Evolutionary conservation across 2,888 invertebrate species (phyloP), one percentile per base, ranked within the genome.

Genomic region (Philereme vetulata): DNA sequence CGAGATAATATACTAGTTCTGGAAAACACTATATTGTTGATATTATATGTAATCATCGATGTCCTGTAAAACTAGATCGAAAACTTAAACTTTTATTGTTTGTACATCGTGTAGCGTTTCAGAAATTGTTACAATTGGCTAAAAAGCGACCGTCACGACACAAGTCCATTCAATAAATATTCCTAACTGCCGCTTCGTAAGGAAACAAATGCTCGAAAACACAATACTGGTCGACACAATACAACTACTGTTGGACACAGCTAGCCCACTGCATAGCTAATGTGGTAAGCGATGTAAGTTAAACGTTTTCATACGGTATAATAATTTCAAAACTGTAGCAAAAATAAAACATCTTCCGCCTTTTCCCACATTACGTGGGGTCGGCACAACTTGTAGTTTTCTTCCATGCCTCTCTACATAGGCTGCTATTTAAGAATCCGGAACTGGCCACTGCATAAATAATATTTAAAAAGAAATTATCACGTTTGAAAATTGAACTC

Each of bases 131-230:
- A 81, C 82, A 85, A 87, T 87, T 83, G 88, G 83, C 86, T 84
- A 86, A 90, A 90, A 88, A 89, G 81, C 81, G 82, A 76, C 60
- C 82, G 81, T 85, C 84, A 86, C 81, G 85, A 84, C 83, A 83
- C 88, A 89, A 91, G 88, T 91, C 90, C 84, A 83, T 80, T 82
- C 88, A 85, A 90, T 92, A 91, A 91, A 90, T 91, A 90, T 86
- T 84, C 87, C 83, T 87, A 91, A 91, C 90, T 90, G 88, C 90
- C 85, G 81, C 82, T 86, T 80, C 80, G 86, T 84, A 86, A 90
- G 88, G 88, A 90, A 90, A 86, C 86, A 86, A 90, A 89, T 85
- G 86, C 89, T 90, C 84, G 84, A 89, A 86, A 88, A 88, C 84
- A 90, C 87, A 87, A 85, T 87, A 88, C 89, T 85, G 83, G 84